Conservation (phyloP, 1,140 invertebrate genomes). For the Zelostemma sp. region DNA sequence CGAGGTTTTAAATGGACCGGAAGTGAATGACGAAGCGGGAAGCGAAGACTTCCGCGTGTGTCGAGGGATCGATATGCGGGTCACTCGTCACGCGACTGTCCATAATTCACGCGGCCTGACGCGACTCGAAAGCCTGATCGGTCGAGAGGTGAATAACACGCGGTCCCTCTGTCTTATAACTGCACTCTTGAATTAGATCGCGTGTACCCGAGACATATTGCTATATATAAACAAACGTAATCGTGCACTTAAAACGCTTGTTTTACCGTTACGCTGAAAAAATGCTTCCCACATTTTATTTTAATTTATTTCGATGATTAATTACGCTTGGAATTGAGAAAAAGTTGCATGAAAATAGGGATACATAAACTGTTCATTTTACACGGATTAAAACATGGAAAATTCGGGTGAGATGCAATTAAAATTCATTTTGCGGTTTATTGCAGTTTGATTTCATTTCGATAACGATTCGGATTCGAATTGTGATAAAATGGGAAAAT, state of each 20-base stretch:
- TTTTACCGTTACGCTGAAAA: background rate
- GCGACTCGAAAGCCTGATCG: conserved; percentile 35
- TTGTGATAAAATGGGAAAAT: too few relatives aligned
- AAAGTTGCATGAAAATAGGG: too few relatives aligned
- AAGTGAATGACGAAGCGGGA: conserved; percentile 19
- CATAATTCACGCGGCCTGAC: conserved; percentile 30
- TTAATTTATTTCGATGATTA: too few relatives aligned
- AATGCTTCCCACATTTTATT: too few relatives aligned
- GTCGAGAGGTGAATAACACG: conserved; percentile 43
- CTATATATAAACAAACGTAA: conserved; percentile 10
- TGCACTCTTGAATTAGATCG: conserved; percentile 41
- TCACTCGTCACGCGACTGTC: conserved; percentile 15
- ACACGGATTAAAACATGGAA: too few relatives aligned
- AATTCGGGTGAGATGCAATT: too few relatives aligned
- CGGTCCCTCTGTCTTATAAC: conserved; percentile 15
- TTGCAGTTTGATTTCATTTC: too few relatives aligned
- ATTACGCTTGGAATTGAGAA: too few relatives aligned
- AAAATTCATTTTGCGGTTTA: too few relatives aligned
- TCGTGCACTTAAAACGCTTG: background rate
- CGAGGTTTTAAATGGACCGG: conserved; percentile 12
- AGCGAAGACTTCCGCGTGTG: conserved; percentile 14
- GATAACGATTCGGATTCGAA: too few relatives aligned
- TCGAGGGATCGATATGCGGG: conserved; percentile 34
- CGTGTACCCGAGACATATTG: conserved; percentile 20
- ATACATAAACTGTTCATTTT: too few relatives aligned